Evolutionary conservation across 2,888 invertebrate species (phyloP), one percentile per base, ranked within the genome.

Genomic region (Nomada flava): DNA sequence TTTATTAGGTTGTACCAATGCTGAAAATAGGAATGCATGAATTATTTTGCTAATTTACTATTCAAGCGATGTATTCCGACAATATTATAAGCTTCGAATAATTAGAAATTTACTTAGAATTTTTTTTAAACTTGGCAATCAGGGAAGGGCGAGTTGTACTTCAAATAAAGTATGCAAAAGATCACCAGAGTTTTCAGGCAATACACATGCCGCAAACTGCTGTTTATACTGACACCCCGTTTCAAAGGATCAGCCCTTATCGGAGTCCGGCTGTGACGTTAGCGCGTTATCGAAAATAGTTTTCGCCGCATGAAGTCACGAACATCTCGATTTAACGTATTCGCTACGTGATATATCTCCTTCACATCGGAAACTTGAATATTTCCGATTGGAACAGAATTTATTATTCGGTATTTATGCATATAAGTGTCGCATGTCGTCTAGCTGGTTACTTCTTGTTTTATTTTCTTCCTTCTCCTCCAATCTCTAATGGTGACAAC

Each of bases 281-380:
- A 63, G 18, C 60, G 69, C 29, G 63, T 79, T 86, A 83, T 86
- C 76, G 57, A 60, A 44, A n/a, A 74, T 29, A 55, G 29, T 29
- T 55, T 53, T 65, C 53, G 53, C 47, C 42, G 20, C 42, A 23
- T n/a, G 50, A 55, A 83, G 68, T 81, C 86, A 81, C 75, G 79
- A 83, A 84, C 55, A 26, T 10, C 11, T 4, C 57, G 76, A 84
- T 84, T 67, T 76, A 59, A 23, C 11, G 69, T 59, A 44, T 75
- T 62, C 68, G 68, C 59, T 20, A 63, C 60, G 64, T 55, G 75
- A 79, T 60, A 55, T 52, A 80, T 78, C 69, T 60, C 73, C 50
- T 23, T 55, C 26, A 63, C 57, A 36, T 47, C 47, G n/a, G 11
- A 4, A 47, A 13, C 47, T 36, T 68, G 15, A 36, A 7, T 47